phyloP scores from a whole-genome alignment of 92 coral and sea anemone species.

The Paragorgia papillata region DNA sequence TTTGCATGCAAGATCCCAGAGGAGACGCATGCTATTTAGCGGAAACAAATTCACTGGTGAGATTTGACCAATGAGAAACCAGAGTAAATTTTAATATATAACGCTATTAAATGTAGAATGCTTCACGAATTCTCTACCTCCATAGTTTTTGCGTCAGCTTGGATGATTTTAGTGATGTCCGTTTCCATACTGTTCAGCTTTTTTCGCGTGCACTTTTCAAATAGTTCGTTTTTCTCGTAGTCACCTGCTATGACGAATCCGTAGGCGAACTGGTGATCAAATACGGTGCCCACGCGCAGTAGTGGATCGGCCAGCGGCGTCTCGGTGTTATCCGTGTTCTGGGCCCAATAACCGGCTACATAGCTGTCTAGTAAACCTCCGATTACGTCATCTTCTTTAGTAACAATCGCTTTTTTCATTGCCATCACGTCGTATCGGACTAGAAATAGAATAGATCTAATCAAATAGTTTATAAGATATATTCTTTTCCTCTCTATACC shows the following conservation, averaged over 20 bases:
- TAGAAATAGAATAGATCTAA: background rate
- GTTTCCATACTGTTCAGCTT: constrained; percentile 98
- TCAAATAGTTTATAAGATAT: no score
- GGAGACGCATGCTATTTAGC: no score
- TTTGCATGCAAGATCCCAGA: no score
- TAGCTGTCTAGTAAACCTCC: constrained; percentile 96
- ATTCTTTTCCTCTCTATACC: no score
- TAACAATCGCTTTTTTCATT: constrained; percentile 67
- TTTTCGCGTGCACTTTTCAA: constrained; percentile 85
- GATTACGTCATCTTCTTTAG: constrained; percentile 27
- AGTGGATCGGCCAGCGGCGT: constrained; percentile 57
- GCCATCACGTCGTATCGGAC: constrained; percentile 67
- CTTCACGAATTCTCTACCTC: no score
- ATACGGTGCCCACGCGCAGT: constrained; percentile 91
- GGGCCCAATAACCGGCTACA: constrained; percentile 98
- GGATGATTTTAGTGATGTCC: constrained; percentile 82
- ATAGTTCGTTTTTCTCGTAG: constrained; percentile 45
- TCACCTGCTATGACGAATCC: constrained; percentile 93
- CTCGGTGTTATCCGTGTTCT: constrained; percentile 37
- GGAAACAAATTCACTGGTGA: no score
- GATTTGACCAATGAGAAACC: no score
- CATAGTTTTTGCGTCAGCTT: constrained; percentile 82
- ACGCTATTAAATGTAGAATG: no score
- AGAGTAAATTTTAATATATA: no score
- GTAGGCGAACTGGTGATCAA: constrained; percentile 98